Evolutionary conservation across 2,888 invertebrate genomes (phyloP), one percentile per base, ranked within the genome.

Genomic region (Incurvaria masculella): DNA sequence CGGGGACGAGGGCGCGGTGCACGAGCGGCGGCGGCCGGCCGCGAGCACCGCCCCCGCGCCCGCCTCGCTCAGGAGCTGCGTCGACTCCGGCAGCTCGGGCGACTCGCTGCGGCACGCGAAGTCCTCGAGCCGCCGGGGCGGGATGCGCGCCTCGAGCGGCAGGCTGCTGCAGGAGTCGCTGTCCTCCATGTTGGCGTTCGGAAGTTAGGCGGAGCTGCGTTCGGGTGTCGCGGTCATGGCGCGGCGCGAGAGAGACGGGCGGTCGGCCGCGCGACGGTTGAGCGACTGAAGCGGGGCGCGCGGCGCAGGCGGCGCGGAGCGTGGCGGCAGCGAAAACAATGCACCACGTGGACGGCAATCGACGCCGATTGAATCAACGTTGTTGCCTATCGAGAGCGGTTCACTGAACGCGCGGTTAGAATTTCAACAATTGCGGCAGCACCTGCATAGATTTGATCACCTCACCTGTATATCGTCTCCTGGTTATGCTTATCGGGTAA

Each of bases 1-100:
- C 6, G 79, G 79, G 21, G 79, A 79, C 0, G 79, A 75, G 14
- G 79, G 79, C 21, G 78, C 79, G 5, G 79, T 79, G 44, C 79
- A 62, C 2, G 79, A 79, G 53, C 66, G 64, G 38, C 79, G 63
- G 3, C 78, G 66, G 26, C 62, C 62, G 42, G 65, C 64, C 26
- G 64, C 62, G 45, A 71, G 63, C 50, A 73, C 60, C 48, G 64
- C 62, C 14, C 65, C 59, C 20, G 67, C 64, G 40, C 69, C 63
- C 55, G 68, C 69, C 17, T 63, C 59, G 54, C 55, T 60, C 54
- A 78, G 62, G 51, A 78, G 63, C 45, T 67, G 66, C 61, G 76
- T 72, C 21, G 71, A 69, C 62, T 78, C 78, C 50, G 71, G 74
- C 48, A 73, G 75, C 54, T 72, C 72, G 50, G 76, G 76, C 45